Base-by-base conservation (phyloP, 2,113 vertebrate genomes). In the Phylloscopus trochilus region DNA sequence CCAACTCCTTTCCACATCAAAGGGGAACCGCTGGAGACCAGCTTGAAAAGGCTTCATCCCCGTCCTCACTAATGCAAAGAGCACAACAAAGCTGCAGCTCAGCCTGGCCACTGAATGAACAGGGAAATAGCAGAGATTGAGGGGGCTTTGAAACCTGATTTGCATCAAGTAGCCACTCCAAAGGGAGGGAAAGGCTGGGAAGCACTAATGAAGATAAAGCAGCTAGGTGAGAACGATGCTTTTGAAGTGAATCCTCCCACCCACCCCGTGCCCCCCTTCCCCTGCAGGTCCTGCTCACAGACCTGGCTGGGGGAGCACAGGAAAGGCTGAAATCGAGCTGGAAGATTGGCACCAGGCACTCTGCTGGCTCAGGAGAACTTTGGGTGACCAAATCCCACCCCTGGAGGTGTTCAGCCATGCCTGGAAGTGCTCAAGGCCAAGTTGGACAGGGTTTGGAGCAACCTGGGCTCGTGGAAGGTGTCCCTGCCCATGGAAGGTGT, bases 181-280 rank as follows among this genome's bases (percentile, higher is more conserved):
- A 39, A 82, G 47, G 67, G 37, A 86, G 56, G 41, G 2, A 47
- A 4, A 24, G 0, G 16, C 53, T n/a, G 74, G 52, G 47, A 22
- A 20, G 35, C 37, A 6, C 21, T 56, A 18, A 85, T 56, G 58
- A 47, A 86, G 80, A 75, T 6, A 11, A 66, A 89, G 67, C 7
- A 28, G 28, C 43, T 20, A 4, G 15, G 5, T 13, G 13, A 55
- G 59, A 47, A n/a, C 0, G 14, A 2, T 0, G 7, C 2, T 7
- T 92, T 37, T 37, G 83, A 85, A 60, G 64, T 0, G 69, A 90
- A 64, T 28, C 11, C 46, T n/a, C n/a, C n/a, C n/a, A n/a, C n/a
- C n/a, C n/a, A n/a, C 24, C 11, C 11, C 6, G 12, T 1, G 3
- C 10, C 4, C 18, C 19, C 26, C 9, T 37, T n/a, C 22, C 43